Base-by-base conservation (phyloP, 1,140 invertebrate species). In the Doryteuthis pealeii region DNA sequence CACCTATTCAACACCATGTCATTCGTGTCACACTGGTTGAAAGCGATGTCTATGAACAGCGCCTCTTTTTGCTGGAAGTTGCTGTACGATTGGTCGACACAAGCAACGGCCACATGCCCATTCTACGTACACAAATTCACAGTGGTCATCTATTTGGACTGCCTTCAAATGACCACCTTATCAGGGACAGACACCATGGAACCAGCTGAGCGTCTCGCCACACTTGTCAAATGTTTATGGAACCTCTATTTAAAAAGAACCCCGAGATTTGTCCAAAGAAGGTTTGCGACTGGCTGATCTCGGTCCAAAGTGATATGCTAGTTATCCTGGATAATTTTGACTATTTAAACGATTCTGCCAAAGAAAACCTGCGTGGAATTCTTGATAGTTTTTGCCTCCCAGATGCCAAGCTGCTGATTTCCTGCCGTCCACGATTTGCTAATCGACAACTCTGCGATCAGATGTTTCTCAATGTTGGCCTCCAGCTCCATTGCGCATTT, bases 281-380 rank as follows among this genome's bases (percentile, higher is more conserved):
- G n/a, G 8, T 68, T 30, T 68, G 66, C 22, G 32, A 68, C 10
- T 68, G 66, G 66, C 66, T 68, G 66, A 30, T 68, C 31, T 68
- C 66, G 6, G 10, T 32, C 66, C 66, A 68, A 22, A 68, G 30
- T 18, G 66, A 68, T 3, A 30, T 31, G 30, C 66, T 68, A 0
- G 66, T 68, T 33, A 68, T 68, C 31, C 66, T 68, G 4, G 66
- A 68, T 33, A 68, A 33, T 32, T 68, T 68, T 68, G 66, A 68
- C 31, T 68, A 32, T 33, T 18, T 68, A 31, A 33, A 33, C 18
- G 66, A 68, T 31, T 62, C 54, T 28, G 18, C 22, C 18, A 62
- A 62, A 62, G 30, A 32, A 12, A 32, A 68, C 22, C 10, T 68
- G 2, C 30, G 22, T 33, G 32, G 66, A 18, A 68, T 68, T 68